Conservation (phyloP, 2,888 invertebrate species). For the Eupithecia pulchellata region DNA sequence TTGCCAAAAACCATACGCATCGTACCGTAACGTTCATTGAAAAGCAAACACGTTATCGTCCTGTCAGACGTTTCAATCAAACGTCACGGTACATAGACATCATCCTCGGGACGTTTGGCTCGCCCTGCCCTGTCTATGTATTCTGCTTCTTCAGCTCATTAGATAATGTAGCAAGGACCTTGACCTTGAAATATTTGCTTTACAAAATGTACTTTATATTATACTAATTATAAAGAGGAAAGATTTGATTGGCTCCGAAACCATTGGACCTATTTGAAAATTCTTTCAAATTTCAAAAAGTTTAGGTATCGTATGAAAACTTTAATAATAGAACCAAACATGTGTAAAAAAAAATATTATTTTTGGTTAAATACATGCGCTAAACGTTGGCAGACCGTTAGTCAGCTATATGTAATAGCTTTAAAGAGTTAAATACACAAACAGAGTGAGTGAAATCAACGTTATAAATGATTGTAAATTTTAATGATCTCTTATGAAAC, state of each 20-base stretch:
- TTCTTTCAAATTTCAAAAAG: no score
- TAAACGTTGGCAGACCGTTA: no score
- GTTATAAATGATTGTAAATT: background rate
- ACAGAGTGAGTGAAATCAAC: no score
- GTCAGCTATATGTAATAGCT: no score
- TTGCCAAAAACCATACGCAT: background rate
- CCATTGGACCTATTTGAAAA: no score
- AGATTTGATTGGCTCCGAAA: no score
- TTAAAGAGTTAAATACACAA: no score
- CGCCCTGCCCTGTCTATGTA: slow-evolving; percentile 30
- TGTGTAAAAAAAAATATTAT: no score
- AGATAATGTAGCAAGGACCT: background rate
- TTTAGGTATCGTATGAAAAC: no score
- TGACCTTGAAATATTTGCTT: background rate
- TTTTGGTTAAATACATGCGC: no score
- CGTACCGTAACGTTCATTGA: slow-evolving; percentile 10
- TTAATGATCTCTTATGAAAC: background rate
- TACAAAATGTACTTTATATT: background rate
- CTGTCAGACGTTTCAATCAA: slow-evolving; percentile 31
- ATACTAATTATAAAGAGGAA: no score
- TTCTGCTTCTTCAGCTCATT: background rate
- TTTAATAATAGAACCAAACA: no score
- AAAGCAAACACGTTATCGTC: slow-evolving; percentile 17
- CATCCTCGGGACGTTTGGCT: slow-evolving; percentile 44
- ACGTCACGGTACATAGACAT: slow-evolving; percentile 29